Percentiles rank a stretch among this genome's conserved stretches.
Evolutionary conservation across 2,113 vertebrate genomes (phyloP).

Genomic region (Montifringilla adamsi): DNA sequence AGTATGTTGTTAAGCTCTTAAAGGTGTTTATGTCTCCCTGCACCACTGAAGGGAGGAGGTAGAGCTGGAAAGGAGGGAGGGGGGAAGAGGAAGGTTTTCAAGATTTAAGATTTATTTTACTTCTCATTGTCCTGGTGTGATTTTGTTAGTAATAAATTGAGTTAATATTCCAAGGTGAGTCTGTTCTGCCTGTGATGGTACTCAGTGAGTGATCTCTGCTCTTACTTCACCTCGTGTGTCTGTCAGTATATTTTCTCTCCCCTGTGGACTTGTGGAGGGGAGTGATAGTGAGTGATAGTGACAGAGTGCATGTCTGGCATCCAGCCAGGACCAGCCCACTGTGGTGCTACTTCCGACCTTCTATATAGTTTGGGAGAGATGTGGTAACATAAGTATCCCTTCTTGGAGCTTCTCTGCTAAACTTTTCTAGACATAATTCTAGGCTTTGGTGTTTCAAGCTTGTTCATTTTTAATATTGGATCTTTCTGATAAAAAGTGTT

Average conservation of each 20-base stretch:
- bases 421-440: background rate
- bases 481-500: background rate
- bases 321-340: background rate
- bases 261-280: background rate
- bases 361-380: background rate
- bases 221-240: background rate
- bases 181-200: background rate
- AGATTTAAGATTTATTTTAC: background rate
- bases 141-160: background rate
- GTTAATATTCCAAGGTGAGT: background rate
- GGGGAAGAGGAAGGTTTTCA: background rate
- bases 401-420: background rate
- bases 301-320: background rate
- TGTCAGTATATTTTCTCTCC: background rate
- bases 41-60: background rate
- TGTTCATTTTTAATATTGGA: background rate
- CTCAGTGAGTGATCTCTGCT: background rate
- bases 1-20: background rate
- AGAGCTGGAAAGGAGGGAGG: background rate
- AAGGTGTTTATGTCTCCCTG: background rate
- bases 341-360: background rate
- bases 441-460: background rate
- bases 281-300: background rate
- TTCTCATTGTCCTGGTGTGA: background rate
- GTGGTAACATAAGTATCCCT: background rate